Evolutionary conservation across 1,140 invertebrate species (phyloP).

Genomic region (Anastatus disparis): DNA sequence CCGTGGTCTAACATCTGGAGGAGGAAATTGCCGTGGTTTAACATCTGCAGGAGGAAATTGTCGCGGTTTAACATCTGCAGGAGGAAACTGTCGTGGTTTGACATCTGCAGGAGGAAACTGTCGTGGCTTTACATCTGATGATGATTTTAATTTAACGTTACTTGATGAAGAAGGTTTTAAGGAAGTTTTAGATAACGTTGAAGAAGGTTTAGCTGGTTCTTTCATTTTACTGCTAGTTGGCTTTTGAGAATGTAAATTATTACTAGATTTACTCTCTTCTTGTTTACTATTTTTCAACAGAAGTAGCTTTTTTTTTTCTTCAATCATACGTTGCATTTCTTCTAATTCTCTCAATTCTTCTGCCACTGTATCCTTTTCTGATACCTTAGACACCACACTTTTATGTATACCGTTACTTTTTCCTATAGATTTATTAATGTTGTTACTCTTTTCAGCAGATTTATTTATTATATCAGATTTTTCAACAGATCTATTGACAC

Average conservation of each 20-base stretch:
- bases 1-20: slow-evolving; percentile 57
- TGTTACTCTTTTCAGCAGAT: slow-evolving; percentile 30
- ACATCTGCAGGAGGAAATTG: slow-evolving; percentile 63
- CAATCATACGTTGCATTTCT: slow-evolving; percentile 62
- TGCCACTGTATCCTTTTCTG: slow-evolving; percentile 51
- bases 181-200: slow-evolving; percentile 23
- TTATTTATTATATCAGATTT: slow-evolving; percentile 40
- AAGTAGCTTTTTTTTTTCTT: slow-evolving; percentile 63
- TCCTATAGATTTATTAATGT: slow-evolving; percentile 43
- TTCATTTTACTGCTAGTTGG: slow-evolving; percentile 41
- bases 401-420: slow-evolving; percentile 46
- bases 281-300: slow-evolving; percentile 44
- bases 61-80: slow-evolving; percentile 55
- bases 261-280: slow-evolving; percentile 37
- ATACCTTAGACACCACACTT: slow-evolving; percentile 19
- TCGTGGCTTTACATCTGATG: slow-evolving; percentile 58
- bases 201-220: slow-evolving; percentile 31
- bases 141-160: slow-evolving; percentile 51
- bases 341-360: slow-evolving; percentile 61
- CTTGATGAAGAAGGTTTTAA: slow-evolving; percentile 41
- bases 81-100: slow-evolving; percentile 47
- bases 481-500: background rate
- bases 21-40: slow-evolving; percentile 62
- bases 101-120: slow-evolving; percentile 65
- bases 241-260: background rate